Conservation (phyloP, 1,140 invertebrate species). For the Magallana ariakensis region DNA sequence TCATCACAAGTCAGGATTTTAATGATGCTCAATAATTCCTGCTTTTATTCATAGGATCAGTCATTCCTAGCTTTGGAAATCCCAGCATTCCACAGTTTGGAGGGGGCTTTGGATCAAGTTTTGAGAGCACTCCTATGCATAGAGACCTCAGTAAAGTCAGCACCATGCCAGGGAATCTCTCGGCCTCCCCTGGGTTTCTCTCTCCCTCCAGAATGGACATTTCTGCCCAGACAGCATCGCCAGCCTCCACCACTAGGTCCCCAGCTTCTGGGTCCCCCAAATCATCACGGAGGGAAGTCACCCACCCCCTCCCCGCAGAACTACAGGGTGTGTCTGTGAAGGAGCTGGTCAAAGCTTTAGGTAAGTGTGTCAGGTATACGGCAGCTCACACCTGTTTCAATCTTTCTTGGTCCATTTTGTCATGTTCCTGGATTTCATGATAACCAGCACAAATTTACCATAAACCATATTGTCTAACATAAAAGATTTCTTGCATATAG, state of each 20-base stretch:
- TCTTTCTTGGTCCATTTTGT: slow-evolving; percentile 29
- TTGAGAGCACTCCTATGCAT: slow-evolving; percentile 21
- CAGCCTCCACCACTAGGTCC: slow-evolving; percentile 56
- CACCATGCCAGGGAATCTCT: slow-evolving; percentile 22
- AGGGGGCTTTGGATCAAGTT: slow-evolving; percentile 33
- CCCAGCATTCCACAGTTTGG: slow-evolving; percentile 39
- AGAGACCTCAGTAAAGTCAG: slow-evolving; percentile 3
- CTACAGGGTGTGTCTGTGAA: slow-evolving; percentile 88
- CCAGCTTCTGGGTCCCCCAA: slow-evolving; percentile 63
- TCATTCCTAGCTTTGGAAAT: slow-evolving; percentile 45
- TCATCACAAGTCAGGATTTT: too few species aligned
- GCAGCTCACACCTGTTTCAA: slow-evolving; percentile 29
- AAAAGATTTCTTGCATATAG: too few species aligned
- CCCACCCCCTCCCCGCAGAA: slow-evolving; percentile 82
- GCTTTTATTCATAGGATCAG: neutral
- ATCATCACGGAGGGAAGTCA: slow-evolving; percentile 60
- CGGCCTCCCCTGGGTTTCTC: slow-evolving; percentile 47
- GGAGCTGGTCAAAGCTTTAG: slow-evolving; percentile 89
- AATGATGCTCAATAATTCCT: too few species aligned
- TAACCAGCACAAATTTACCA: neutral
- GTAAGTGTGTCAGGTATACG: slow-evolving; percentile 72
- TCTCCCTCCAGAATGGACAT: slow-evolving; percentile 42
- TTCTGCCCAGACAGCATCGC: slow-evolving; percentile 49
- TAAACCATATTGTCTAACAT: too few species aligned
- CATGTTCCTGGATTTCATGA: neutral